phyloP scores from a whole-genome alignment of 2,797 vertebrate genomes.

The Poecilia picta region DNA sequence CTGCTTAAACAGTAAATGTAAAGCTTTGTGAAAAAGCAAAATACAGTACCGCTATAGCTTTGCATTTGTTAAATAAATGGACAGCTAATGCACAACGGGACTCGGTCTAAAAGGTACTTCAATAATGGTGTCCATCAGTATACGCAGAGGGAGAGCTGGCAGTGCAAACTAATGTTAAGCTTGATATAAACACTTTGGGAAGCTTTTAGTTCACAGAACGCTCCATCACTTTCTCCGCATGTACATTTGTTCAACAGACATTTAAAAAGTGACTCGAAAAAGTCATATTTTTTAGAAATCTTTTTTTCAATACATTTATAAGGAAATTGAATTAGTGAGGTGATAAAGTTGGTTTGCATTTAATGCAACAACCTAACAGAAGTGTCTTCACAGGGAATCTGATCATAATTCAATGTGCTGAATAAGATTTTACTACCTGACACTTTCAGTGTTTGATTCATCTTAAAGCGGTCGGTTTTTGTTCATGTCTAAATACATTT shows the following conservation, averaged over 20 bases:
- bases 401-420: neutral
- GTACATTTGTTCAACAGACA: neutral
- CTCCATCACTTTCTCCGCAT: neutral
- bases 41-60: conserved; percentile 14
- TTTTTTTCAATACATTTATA: neutral
- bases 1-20: conserved; percentile 40
- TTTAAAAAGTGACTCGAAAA: neutral
- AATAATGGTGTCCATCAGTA: conserved; percentile 5
- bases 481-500: neutral
- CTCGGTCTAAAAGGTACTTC: conserved; percentile 25
- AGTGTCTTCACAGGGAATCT: neutral
- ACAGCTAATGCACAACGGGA: conserved; percentile 11
- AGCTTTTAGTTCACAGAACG: conserved; percentile 10
- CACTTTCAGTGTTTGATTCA: neutral
- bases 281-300: neutral
- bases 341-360: neutral
- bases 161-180: neutral
- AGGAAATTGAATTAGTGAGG: neutral
- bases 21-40: conserved; percentile 44
- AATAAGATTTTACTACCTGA: neutral
- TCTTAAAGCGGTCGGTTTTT: neutral
- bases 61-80: conserved; percentile 37
- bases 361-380: neutral
- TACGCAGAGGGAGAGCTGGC: neutral
- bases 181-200: conserved; percentile 11